Evolutionary conservation across 2,797 vertebrate genomes (phyloP), one percentile per base, ranked within the genome.

Genomic region (Ctenopoma kingsleyae): DNA sequence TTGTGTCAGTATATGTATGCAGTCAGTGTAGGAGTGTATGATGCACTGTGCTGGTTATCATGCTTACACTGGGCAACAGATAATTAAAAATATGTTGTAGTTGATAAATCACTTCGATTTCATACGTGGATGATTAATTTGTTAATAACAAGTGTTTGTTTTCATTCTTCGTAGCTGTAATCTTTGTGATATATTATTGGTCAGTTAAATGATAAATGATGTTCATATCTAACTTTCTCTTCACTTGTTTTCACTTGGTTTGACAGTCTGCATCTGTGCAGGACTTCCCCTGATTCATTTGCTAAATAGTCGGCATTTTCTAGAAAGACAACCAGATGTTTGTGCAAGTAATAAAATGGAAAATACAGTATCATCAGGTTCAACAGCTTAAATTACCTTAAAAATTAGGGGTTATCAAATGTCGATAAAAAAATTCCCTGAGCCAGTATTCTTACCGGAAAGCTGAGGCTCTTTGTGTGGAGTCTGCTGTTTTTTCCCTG

Each of bases 401-500:
- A 4, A 43, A 25, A 44, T n/a, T 5, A 0, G 16, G 23, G 9
- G 4, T 5, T 40, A 46, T 54, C 8, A 63, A n/a, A 30, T 48
- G 27, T 27, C 19, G n/a, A 3, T 19, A 22, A 16, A 25, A 53
- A 12, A 4, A 23, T 19, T 0, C 3, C 12, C 40, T 20, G 41
- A 9, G 15, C 63, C 19, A 3, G 1, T 48, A 0, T 57, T 67
- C 36, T 70, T 93, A 98, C 98, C 98, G 91, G 97, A 96, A 61
- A 94, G 84, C 22, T 95, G 87, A 60, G 95, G 84, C 71, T 98
- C 96, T 58, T 90, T 89, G 43, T 93, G 91, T 7, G 87, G 92
- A 23, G 91, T 78, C 40, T 91, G 92, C 4, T 87, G 94, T 76
- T 97, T 99, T 86, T 93, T 96, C 80, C 96, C 91, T 12, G 94